phyloP scores from a whole-genome alignment of 2,797 vertebrate genomes.

The Tauraco hartlaubi region DNA sequence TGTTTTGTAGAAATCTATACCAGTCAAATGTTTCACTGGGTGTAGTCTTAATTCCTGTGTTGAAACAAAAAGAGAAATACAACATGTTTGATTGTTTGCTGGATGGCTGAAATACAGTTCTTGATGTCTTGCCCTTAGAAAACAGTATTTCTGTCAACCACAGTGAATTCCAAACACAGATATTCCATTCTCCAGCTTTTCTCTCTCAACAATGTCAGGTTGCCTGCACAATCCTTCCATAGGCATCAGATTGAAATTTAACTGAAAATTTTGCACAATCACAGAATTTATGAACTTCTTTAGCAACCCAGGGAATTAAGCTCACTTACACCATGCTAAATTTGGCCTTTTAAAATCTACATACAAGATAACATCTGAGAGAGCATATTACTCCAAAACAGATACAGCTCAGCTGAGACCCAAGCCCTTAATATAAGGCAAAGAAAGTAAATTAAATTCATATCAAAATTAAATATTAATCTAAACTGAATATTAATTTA shows the following conservation, averaged over 20 bases:
- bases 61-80: neutral
- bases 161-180: neutral
- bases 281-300: neutral
- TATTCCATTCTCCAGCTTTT: neutral
- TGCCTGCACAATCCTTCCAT: neutral
- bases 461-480: neutral
- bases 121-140: neutral
- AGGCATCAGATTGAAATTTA: neutral
- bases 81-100: neutral
- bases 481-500: neutral
- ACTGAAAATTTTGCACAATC: fast-evolving
- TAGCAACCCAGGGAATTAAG: neutral
- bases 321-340: neutral
- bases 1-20: slow-evolving; percentile 84
- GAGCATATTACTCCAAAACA: neutral
- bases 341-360: neutral
- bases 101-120: neutral
- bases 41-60: slow-evolving; percentile 86
- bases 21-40: slow-evolving; percentile 85
- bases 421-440: neutral
- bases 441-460: neutral
- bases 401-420: neutral
- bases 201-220: fast-evolving
- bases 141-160: neutral
- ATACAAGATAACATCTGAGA: fast-evolving